phyloP scores from a whole-genome alignment of 2,888 invertebrate genomes.

The Orchesella flavescens region DNA sequence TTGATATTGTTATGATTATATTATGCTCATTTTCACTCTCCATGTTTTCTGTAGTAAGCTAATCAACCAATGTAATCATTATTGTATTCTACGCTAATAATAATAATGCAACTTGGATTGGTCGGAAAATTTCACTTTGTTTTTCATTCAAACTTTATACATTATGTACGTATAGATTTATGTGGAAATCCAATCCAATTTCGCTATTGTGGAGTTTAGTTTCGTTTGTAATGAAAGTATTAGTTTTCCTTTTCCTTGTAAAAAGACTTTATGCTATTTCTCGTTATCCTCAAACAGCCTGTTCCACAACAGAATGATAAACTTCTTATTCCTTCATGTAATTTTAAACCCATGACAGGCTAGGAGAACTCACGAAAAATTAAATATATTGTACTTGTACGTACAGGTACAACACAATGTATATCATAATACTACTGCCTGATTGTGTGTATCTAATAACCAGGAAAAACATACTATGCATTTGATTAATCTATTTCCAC shows the following conservation, averaged over 20 bases:
- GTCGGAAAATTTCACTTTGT: slow-evolving; percentile 30
- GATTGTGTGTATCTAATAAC: background rate
- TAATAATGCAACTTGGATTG: slow-evolving; percentile 7
- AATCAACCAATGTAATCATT: slow-evolving; percentile 29
- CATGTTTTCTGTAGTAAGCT: slow-evolving; percentile 20
- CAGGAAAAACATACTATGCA: background rate
- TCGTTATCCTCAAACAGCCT: background rate
- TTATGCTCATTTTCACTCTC: background rate
- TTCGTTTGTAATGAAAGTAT: background rate
- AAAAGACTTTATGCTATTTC: background rate
- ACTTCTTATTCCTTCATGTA: background rate
- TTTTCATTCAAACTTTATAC: slow-evolving; percentile 9
- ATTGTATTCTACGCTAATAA: slow-evolving; percentile 8
- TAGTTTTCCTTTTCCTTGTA: background rate
- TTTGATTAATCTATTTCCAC: background rate
- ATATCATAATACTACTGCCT: no score
- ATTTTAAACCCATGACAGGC: background rate
- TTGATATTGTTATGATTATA: background rate
- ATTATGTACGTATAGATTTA: slow-evolving; percentile 7
- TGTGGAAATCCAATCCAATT: slow-evolving; percentile 9
- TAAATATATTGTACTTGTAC: no score
- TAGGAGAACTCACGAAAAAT: background rate
- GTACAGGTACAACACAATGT: no score
- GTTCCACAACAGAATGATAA: background rate
- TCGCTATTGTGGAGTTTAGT: background rate